Base-by-base conservation (phyloP, 2,888 invertebrate species). In the Thelaira solivaga region DNA sequence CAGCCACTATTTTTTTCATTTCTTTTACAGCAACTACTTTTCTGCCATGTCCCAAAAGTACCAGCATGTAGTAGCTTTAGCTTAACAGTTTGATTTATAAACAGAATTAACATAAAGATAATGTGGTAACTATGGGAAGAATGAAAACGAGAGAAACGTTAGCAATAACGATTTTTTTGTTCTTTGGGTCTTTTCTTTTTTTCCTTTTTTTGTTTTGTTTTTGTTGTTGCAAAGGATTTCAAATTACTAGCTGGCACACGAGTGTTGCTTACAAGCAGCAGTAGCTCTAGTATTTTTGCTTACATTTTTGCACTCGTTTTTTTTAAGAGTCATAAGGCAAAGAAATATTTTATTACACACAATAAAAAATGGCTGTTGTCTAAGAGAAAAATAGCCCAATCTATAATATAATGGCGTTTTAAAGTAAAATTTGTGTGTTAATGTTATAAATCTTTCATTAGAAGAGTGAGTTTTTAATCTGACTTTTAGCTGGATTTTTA, bases 71-170 rank as follows among this genome's bases (percentile, higher is more conserved):
- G 34, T 49, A 72, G 61, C 76, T 62, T 67, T 49, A 77, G 72
- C 69, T 78, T 78, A 78, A 74, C 73, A 26, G 45, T 74, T 78
- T 78, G 78, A 78, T 78, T 78, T 78, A 78, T 78, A 74, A 78
- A 78, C 69, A 69, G 69, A 74, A 78, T 78, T 78, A 78, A 69
- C 78, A 78, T 78, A 78, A 74, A 78, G 73, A 78, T 74, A 74
- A 74, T 78, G 74, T 74, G 78, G 64, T 64, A 69, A 55, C 31
- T 20, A 31, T 16, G 13, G 29, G 24, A 11, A 34, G 41, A 43
- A 49, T 8, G 24, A 55, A 43, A 62, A 62, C 36, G 20, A 55
- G 7, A 49, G 39, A 45, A 67, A 45, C 11, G 39, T 69, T 59
- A 67, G 43, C 24, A 45, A 69, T 59, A 39, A 59, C 69, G 49